phyloP scores from a whole-genome alignment of 2,113 vertebrate species.

The Myotis lucifugus region DNA sequence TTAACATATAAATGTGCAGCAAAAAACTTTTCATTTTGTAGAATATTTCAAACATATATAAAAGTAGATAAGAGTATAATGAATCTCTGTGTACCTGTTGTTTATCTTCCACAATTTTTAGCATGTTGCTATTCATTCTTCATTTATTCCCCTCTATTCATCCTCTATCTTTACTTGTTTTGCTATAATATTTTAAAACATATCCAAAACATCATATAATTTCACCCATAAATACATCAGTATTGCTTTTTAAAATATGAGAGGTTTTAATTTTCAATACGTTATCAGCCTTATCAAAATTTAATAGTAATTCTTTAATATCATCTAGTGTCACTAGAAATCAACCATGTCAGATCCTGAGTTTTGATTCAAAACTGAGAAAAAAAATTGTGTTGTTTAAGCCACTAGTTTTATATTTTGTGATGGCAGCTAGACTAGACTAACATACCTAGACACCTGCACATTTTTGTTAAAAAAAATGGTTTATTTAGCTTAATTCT shows the following conservation, averaged over 20 bases:
- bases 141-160: background rate
- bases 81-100: background rate
- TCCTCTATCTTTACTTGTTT: background rate
- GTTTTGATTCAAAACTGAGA: background rate
- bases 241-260: background rate
- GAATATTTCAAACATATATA: background rate
- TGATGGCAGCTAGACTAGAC: background rate
- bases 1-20: background rate
- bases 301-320: slow-evolving; percentile 1
- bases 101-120: background rate
- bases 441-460: background rate
- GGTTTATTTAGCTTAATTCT: background rate
- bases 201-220: background rate
- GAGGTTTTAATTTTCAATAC: background rate
- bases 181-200: background rate
- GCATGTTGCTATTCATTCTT: background rate
- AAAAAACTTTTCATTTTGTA: background rate
- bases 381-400: background rate
- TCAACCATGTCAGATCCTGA: background rate
- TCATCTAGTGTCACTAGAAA: background rate
- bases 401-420: background rate
- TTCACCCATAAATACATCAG: background rate
- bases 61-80: background rate
- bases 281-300: background rate
- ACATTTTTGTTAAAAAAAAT: background rate